Percentiles rank a stretch among this genome's conserved stretches.
Conservation (phyloP, 2,888 invertebrate genomes). For the Chrysodeixis includens region DNA sequence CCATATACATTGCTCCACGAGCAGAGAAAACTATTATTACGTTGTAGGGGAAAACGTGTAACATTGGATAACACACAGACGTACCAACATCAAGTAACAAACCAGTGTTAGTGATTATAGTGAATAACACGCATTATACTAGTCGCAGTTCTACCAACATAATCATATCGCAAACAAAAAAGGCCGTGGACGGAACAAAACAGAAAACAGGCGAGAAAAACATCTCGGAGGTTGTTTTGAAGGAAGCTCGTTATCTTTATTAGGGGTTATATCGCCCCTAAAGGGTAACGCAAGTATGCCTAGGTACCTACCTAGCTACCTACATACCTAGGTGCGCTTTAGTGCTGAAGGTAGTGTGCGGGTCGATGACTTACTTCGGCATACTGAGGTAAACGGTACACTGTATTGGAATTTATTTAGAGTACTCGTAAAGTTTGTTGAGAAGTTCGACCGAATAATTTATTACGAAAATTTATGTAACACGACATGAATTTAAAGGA, state of each 20-base stretch:
- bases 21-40: background rate
- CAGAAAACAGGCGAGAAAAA: constrained; percentile 58
- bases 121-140: background rate
- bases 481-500: constrained; percentile 1
- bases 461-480: constrained; percentile 2
- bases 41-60: background rate
- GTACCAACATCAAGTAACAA: background rate
- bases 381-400: constrained; percentile 31
- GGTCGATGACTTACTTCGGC: constrained; percentile 41
- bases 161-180: constrained; percentile 9
- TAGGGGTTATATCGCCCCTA: constrained; percentile 61
- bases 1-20: constrained; percentile 21
- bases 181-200: constrained; percentile 22
- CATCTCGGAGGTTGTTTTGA: constrained; percentile 63
- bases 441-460: constrained; percentile 15
- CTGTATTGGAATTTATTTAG: constrained; percentile 2
- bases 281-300: constrained; percentile 45
- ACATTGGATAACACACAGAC: background rate
- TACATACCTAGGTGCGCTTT: constrained; percentile 42
- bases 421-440: background rate
- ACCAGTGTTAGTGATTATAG: background rate
- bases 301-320: too few relatives aligned
- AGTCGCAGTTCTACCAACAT: background rate
- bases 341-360: constrained; percentile 19
- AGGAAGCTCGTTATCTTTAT: constrained; percentile 72